These are phyloP conservation scores for Pteria penguin DNA, from an alignment of 2,888 invertebrate genomes.

Conservation along the genomic window DNA sequence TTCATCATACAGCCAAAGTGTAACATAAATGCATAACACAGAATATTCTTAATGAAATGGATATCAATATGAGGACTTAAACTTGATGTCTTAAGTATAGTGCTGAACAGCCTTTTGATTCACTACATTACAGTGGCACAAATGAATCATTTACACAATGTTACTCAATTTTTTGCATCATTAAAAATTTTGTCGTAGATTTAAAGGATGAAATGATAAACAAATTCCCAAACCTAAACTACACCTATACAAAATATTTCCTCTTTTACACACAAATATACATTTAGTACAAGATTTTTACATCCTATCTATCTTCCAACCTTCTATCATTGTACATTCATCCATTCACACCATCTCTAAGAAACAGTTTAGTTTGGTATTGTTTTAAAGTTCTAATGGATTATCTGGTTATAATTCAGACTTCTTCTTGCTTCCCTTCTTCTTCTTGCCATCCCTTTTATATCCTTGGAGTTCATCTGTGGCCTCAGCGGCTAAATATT, in stretches of 20 bases:
- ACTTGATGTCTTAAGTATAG: too few relatives aligned
- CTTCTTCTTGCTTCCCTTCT: constrained; percentile 61
- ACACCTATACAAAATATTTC: neutral
- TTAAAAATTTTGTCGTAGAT: too few relatives aligned
- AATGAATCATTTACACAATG: too few relatives aligned
- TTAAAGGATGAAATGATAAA: too few relatives aligned
- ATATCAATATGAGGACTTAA: too few relatives aligned
- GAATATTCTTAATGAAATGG: too few relatives aligned
- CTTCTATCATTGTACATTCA: neutral
- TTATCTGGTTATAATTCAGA: constrained; percentile 55
- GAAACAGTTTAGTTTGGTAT: neutral
- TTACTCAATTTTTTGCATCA: too few relatives aligned
- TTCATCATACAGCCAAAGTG: too few relatives aligned
- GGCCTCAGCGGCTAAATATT: constrained; percentile 92
- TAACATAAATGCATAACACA: too few relatives aligned
- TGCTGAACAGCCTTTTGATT: too few relatives aligned
- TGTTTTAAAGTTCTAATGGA: neutral
- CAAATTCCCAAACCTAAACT: neutral
- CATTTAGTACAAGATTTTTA: neutral
- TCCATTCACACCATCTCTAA: neutral
- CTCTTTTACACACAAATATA: neutral
- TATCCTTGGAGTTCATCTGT: constrained; percentile 92
- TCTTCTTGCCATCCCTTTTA: constrained; percentile 89
- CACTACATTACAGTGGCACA: too few relatives aligned
- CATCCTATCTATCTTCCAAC: neutral